These are phyloP conservation scores for Calliphora vicina DNA, from an alignment of 1,140 invertebrate genomes.

Conservation along the genomic window DNA sequence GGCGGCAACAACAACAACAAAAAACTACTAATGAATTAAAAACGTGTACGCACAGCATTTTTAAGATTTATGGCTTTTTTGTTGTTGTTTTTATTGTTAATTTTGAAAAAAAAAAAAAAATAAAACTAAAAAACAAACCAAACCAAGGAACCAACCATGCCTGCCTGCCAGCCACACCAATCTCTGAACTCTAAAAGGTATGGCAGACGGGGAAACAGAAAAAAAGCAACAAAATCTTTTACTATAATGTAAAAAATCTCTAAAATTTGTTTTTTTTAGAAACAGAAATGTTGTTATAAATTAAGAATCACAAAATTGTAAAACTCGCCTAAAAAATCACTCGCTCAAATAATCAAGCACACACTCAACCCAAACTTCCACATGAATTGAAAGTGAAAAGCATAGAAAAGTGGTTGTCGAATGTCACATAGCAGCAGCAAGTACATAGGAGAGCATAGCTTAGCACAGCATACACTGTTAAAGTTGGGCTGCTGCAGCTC, in stretches of 20 bases:
- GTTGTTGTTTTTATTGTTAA: neutral
- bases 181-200: no score
- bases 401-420: constrained; percentile 59
- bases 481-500: neutral
- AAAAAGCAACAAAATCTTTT: neutral
- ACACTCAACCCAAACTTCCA: constrained; percentile 39
- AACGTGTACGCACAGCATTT: constrained; percentile 26
- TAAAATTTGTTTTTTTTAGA: no score
- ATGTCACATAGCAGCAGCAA: no score
- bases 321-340: neutral
- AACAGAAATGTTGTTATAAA: no score
- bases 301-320: no score
- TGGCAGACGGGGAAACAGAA: no score
- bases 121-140: no score
- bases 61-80: constrained; percentile 36
- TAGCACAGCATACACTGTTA: no score
- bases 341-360: no score
- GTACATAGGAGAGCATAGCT: neutral
- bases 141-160: neutral
- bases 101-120: no score
- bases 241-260: no score
- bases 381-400: constrained; percentile 63
- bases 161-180: no score
- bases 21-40: constrained; percentile 19
- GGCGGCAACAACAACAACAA: neutral